Evolutionary conservation across 2,888 invertebrate species (phyloP), one percentile per base, ranked within the genome.

Genomic region (Lamellibrachia satsuma): DNA sequence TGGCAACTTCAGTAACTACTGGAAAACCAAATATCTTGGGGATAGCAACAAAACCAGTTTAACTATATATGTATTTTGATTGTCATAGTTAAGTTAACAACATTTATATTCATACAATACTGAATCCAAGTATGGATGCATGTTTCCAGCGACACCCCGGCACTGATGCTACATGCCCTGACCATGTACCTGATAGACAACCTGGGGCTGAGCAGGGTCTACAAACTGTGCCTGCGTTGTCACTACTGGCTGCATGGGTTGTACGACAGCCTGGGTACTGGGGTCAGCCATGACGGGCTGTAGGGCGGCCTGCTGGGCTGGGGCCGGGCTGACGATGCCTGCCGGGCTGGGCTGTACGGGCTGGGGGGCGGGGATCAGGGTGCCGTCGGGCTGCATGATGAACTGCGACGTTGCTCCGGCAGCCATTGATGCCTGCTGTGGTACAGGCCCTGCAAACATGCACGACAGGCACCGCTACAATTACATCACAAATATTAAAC

Each of bases 181-280:
- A 55, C 55, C 55, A 22, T 22, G n/a, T 75, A 75, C 15, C 91
- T 92, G 92, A 92, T 75, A 91, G 60, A 92, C 75, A 60, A 93
- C 55, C 90, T 93, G 93, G 52, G 93, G 52, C 27, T 92, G 90
- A 8, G 27, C 52, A n/a, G 90, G 91, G 39, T 90, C 52, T 0
- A 52, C 90, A 51, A 27, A 90, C 90, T 27, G 90, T 11, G 75
- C 75, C 75, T 75, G 75, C 6, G 75, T 75, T 15, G 75, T 75
- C 75, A 22, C 11, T 0, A 39, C 92, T 3, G 52, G 52, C n/a
- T n/a, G 91, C 52, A 55, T 91, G 92, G 11, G 52, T 39, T 9
- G 90, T 90, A 52, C 90, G 91, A 90, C 90, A 91, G 52, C 52
- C 90, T 52, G 91, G 52, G 90, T n/a, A 52, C 39, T 9, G 51